phyloP scores from a whole-genome alignment of 2,113 vertebrate species.

The Astur gentilis region DNA sequence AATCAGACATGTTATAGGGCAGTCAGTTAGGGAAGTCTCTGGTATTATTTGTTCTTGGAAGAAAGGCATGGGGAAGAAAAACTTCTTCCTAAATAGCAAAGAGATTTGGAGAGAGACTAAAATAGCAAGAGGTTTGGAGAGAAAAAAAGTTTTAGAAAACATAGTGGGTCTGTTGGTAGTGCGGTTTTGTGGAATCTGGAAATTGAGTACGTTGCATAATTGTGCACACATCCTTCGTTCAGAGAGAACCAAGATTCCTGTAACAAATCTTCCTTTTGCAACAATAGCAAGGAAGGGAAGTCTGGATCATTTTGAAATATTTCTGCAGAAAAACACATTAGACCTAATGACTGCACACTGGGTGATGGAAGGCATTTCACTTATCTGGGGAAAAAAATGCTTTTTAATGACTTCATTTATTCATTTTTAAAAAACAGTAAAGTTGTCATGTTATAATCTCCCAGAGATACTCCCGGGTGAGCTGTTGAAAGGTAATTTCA shows the following conservation, averaged over 20 bases:
- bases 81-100: no score
- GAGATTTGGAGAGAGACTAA: background rate
- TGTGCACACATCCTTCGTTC: conserved; percentile 4
- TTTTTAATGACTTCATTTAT: conserved; percentile 70
- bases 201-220: background rate
- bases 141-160: background rate
- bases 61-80: background rate
- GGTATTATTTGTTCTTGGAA: background rate
- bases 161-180: background rate
- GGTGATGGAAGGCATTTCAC: conserved; percentile 58
- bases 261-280: conserved; percentile 56
- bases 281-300: background rate
- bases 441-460: conserved; percentile 62
- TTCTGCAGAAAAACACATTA: conserved; percentile 61
- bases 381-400: conserved; percentile 62
- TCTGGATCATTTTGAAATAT: conserved; percentile 62
- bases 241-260: conserved; percentile 9
- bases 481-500: conserved; percentile 61
- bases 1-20: background rate
- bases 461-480: conserved; percentile 37
- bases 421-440: conserved; percentile 51
- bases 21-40: background rate
- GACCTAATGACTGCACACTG: conserved; percentile 45
- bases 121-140: background rate
- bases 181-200: background rate